Evolutionary conservation across 2,113 vertebrate genomes (phyloP), one percentile per base, ranked within the genome.

Genomic region (Rousettus leschenaultii): DNA sequence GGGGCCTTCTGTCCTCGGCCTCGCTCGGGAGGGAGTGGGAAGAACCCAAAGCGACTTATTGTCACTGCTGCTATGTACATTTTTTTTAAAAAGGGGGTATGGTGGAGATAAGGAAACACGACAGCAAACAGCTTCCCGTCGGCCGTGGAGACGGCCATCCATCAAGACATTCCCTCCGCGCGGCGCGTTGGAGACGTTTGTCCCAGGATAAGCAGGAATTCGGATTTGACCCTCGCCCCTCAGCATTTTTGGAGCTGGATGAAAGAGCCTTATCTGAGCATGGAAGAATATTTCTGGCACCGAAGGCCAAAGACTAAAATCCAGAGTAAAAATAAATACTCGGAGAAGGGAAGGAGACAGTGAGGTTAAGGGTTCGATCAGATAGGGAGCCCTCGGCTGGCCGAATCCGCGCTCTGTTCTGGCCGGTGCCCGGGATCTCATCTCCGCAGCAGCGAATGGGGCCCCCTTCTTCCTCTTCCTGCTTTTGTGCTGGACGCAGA

Each of bases 201-300:
- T 71, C 65, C 77, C 45, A 22, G 95, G 88, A 77, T 38, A 80
- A 33, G 90, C 59, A 45, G 77, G 88, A 86, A 77, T 71, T 75
- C 77, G 35, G 80, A 63, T 86, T 71, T 95, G 96, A 97, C 93
- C 93, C 80, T 95, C 91, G 66, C 57, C 74, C 63, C 48, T 63
- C 28, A 11, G 15, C 74, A 57, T 74, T 93, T 95, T 94, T 95
- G 96, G 96, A 97, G 88, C 66, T 73, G 89, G 96, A 97, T 97
- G 45, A 96, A 97, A 97, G 96, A 43, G 86, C 2, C 48, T 95
- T 94, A 95, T 95, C 86, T 85, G 89, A 94, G 88, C 94, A 75
- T 96, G 96, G 63, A 73, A 93, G 96, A 95, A 68, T 95, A 97
- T 97, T 95, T 93, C 89, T 94, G 97, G 95, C 85, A 63, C 68